Conservation (phyloP, 2,888 invertebrate genomes). For the Drosophila mettleri region DNA sequence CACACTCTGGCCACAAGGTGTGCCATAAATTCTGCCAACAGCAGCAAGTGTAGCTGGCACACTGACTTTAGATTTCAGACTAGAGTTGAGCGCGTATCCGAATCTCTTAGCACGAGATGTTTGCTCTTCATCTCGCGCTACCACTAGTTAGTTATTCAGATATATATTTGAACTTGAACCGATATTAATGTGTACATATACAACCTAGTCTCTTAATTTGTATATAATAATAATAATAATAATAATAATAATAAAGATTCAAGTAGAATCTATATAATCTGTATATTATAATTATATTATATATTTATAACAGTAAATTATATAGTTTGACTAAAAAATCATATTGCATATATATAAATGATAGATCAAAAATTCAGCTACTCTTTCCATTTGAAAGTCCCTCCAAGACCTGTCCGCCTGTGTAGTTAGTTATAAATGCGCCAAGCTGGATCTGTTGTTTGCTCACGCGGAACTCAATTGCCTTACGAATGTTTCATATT, state of each 20-base stretch:
- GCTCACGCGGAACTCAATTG: background rate
- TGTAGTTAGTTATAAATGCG: background rate
- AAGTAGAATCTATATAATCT: too few relatives aligned
- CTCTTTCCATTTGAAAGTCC: background rate
- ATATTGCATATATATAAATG: background rate
- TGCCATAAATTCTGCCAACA: constrained; percentile 52
- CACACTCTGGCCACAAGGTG: constrained; percentile 38
- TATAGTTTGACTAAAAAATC: too few relatives aligned
- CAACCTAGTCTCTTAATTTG: too few relatives aligned
- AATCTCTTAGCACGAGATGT: background rate
- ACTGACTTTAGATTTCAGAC: constrained; percentile 20
- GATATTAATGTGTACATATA: too few relatives aligned
- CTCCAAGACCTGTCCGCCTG: background rate
- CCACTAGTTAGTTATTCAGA: background rate
- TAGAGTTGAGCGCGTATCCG: constrained; percentile 15
- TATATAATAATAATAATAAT: too few relatives aligned
- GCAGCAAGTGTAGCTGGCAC: constrained; percentile 3
- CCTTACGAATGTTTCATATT: background rate
- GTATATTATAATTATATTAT: too few relatives aligned
- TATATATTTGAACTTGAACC: background rate
- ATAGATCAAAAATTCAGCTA: background rate
- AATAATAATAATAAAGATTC: too few relatives aligned
- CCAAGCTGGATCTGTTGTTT: background rate
- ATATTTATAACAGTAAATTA: background rate
- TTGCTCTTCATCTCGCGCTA: too few relatives aligned